Base-by-base conservation (phyloP, 2,113 vertebrate species). In the Phodopus roborovskii region DNA sequence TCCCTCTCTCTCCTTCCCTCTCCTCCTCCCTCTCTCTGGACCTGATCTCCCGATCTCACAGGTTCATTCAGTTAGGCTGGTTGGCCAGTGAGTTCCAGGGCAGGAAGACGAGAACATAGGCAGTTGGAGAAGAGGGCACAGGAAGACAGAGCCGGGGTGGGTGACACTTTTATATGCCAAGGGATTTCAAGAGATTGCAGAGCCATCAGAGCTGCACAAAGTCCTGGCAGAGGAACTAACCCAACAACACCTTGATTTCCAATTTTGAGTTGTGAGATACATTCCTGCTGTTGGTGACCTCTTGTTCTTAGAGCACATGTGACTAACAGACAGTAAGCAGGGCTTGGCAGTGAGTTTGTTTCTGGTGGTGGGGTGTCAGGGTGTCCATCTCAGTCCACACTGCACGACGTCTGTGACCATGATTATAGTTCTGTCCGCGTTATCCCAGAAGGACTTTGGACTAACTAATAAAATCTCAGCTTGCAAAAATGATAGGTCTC, bases 321-420 rank as follows among this genome's bases (percentile, higher is more conserved):
- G 78, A 20, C 66, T 22, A 15, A 19, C 0, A 5, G 68, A 16
- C 79, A 7, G 48, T 19, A 0, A 26, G 26, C 17, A 39, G 62
- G 28, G 45, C 28, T 6, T 0, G 50, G 78, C 24, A 13, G 50
- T 28, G 6, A 1, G 62, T 33, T 39, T 0, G 0, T 7, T 82
- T 30, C 56, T 17, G 13, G 42, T 11, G 53, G 9, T 26, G 4
- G 5, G 48, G 20, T 0, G 20, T 10, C 28, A 17, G 53, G 19
- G 39, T 0, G 2, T 36, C 66, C 17, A 33, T 30, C 53, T 8
- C 15, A 0, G 19, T 64, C 45, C 10, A n/a, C 0, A 0, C 4
- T 2, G 2, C 4, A 11, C 10, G 0, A 4, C 16, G 36, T 5
- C 68, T 30, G 16, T 24, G n/a, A 70, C 28, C 30, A 33, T 22